Percentiles rank a stretch among this genome's conserved stretches.
Conservation (phyloP, 2,113 vertebrate species). For the Bubo scandiacus region DNA sequence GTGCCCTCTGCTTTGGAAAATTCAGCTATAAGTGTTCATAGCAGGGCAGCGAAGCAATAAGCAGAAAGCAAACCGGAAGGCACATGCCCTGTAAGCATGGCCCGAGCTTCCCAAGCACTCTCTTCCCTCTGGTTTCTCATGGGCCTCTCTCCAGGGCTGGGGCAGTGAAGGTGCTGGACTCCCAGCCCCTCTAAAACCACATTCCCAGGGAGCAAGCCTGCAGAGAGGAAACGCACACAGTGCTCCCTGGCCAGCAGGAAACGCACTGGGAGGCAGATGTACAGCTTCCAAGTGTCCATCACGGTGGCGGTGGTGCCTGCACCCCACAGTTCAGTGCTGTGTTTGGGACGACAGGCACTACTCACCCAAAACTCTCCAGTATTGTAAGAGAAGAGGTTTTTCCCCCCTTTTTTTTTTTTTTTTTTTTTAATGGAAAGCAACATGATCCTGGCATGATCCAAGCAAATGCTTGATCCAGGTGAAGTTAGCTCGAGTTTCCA, state of each 20-base stretch:
- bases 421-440: background rate
- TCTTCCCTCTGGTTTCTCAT: background rate
- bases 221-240: background rate
- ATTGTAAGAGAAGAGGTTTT: background rate
- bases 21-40: background rate
- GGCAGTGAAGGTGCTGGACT: background rate
- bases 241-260: background rate
- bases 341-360: background rate
- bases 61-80: background rate
- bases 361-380: background rate
- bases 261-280: accelerated
- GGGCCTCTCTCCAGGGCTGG: accelerated
- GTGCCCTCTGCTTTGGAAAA: background rate
- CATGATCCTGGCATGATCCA: background rate
- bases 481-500: background rate
- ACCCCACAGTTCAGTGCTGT: too few species aligned
- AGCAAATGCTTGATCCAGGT: background rate
- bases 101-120: background rate
- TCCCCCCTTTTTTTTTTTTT: background rate
- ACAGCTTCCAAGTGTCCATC: accelerated
- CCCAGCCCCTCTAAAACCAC: background rate
- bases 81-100: background rate
- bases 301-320: too few species aligned
- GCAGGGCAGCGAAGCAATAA: background rate
- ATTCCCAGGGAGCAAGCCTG: background rate